A percentile compares a stretch with the other conserved stretches of the same genome.
phyloP scores from a whole-genome alignment of 64 coral and sea anemone genomes.

The Pachyseris speciosa region DNA sequence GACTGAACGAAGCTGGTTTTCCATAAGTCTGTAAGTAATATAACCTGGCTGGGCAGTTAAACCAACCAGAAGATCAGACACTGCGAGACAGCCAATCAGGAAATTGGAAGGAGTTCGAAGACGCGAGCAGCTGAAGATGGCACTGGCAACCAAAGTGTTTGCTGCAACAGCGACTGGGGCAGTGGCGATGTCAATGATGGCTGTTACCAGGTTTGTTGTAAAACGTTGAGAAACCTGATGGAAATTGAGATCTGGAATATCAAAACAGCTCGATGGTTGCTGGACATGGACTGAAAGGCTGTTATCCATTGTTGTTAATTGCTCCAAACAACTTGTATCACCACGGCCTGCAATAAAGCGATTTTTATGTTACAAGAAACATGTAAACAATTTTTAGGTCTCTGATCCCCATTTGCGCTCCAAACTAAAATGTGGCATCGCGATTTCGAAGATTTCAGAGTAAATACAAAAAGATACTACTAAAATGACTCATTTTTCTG shows the following conservation, averaged over 20 bases:
- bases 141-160: slow-evolving; percentile 14
- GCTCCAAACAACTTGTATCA: no score
- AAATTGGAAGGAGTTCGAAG: slow-evolving; percentile 57
- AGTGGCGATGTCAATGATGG: slow-evolving; percentile 12
- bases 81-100: slow-evolving; percentile 23
- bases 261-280: background rate
- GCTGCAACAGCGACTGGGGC: slow-evolving; percentile 42
- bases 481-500: no score
- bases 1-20: slow-evolving; percentile 42
- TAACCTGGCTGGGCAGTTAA: slow-evolving; percentile 36
- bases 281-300: background rate
- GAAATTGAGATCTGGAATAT: background rate
- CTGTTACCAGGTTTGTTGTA: slow-evolving; percentile 42
- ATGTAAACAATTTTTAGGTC: no score
- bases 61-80: slow-evolving; percentile 52
- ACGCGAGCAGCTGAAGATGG: background rate
- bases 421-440: no score
- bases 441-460: no score
- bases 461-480: no score
- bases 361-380: no score
- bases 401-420: no score
- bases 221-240: background rate
- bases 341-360: no score
- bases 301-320: background rate
- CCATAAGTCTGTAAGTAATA: slow-evolving; percentile 7